Evolutionary conservation across 2,888 invertebrate species (phyloP), one percentile per base, ranked within the genome.

Genomic region (Aricia artaxerxes): DNA sequence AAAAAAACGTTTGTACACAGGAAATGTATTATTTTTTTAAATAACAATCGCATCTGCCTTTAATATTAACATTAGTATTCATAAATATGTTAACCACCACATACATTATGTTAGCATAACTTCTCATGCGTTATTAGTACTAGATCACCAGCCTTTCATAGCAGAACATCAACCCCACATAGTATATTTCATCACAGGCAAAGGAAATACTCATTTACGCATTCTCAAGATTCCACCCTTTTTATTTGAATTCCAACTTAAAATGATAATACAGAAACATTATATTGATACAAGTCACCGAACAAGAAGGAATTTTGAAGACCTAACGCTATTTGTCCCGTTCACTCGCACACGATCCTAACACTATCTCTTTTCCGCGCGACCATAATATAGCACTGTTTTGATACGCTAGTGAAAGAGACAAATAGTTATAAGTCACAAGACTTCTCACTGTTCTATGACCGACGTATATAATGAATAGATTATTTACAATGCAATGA

Each of bases 401-500:
- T 49, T 16, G 3, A 57, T 57, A 16, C 11, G 57, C 57, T 4
- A 13, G 4, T 57, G 57, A 57, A 5, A 57, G 4, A 57, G 57
- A 57, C 57, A 57, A 57, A 16, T 57, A 57, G 57, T 57, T 57
- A 16, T 57, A 57, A 16, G 57, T 16, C 57, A 16, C 16, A 4
- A 57, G 16, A 16, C 16, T 16, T 57, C 16, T 57, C 57, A 4
- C 11, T 57, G 16, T 57, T 57, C 16, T 57, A 3, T 4, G 57
- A 57, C 57, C 57, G 13, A 16, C 3, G 16, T 57, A 57, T 57
- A 13, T 57, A 57, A 57, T 57, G 53, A 57, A 57, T 31, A 64
- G 9, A 64, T 64, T 64, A 64, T 31, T 73, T 38, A 73, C 24
- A 31, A 78, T 60, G 60, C 24, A 69, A 72, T 38, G 57, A 78